These are phyloP conservation scores for Alethe castanea DNA, from an alignment of 2,113 vertebrate genomes.

Conservation along the genomic window DNA sequence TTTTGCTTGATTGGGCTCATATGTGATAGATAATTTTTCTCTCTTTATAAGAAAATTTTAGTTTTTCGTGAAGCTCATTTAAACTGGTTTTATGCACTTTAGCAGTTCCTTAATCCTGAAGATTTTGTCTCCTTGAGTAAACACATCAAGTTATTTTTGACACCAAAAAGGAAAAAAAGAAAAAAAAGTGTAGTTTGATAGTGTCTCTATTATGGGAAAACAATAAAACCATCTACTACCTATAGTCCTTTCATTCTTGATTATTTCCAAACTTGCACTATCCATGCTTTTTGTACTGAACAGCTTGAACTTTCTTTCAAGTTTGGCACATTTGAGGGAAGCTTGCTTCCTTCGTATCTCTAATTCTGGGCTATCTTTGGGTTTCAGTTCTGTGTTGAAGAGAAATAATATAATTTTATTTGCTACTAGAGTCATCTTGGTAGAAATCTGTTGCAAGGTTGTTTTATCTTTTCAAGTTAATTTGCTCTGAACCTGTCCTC, in stretches of 20 bases:
- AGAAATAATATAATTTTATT: background rate
- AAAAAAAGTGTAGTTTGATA: background rate
- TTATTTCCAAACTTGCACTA: background rate
- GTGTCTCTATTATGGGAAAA: background rate
- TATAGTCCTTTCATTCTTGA: background rate
- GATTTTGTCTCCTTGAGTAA: background rate
- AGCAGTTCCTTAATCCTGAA: background rate
- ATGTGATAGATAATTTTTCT: background rate
- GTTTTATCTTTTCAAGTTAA: background rate
- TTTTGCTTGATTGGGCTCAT: background rate
- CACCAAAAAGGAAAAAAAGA: no score
- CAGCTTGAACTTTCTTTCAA: background rate
- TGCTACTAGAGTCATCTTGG: background rate
- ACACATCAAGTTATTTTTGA: background rate
- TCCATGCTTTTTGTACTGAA: background rate
- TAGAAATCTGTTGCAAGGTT: background rate
- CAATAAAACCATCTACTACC: background rate
- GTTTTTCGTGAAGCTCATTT: background rate
- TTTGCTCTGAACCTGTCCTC: background rate
- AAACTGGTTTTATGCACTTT: background rate
- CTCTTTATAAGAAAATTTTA: background rate
- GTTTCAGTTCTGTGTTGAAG: background rate
- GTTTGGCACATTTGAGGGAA: background rate
- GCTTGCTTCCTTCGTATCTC: background rate
- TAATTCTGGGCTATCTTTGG: background rate